phyloP scores from a whole-genome alignment of 2,113 vertebrate genomes.

The Istiophorus platypterus region DNA sequence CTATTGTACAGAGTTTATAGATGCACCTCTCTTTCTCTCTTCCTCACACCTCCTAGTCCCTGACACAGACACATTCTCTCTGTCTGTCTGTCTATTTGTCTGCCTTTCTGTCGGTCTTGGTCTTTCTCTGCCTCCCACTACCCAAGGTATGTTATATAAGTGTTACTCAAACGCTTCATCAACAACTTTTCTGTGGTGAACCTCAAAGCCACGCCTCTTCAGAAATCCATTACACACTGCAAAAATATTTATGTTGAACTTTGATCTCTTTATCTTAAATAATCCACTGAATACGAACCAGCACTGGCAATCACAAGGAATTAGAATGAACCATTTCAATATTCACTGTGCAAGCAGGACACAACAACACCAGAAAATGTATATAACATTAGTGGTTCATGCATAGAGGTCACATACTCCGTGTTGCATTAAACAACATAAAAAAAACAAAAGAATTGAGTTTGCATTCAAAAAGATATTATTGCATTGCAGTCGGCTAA shows the following conservation, averaged over 20 bases:
- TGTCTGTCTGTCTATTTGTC: slow-evolving; percentile 48
- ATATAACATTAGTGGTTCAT: slow-evolving; percentile 65
- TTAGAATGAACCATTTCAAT: slow-evolving; percentile 39
- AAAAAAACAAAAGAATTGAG: slow-evolving; percentile 50
- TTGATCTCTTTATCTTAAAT: slow-evolving; percentile 56
- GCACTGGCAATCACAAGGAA: slow-evolving; percentile 46
- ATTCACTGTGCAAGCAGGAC: slow-evolving; percentile 32
- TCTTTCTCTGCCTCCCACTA: slow-evolving; percentile 72
- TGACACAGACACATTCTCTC: slow-evolving; percentile 35
- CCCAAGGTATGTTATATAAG: slow-evolving; percentile 78
- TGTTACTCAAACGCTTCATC: slow-evolving; percentile 77
- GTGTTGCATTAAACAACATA: slow-evolving; percentile 31
- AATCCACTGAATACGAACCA: slow-evolving; percentile 48
- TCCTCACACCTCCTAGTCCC: slow-evolving; percentile 34
- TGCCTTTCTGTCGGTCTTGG: slow-evolving; percentile 55
- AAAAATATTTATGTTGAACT: slow-evolving; percentile 46
- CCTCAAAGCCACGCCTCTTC: slow-evolving; percentile 56
- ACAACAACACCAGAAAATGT: slow-evolving; percentile 54
- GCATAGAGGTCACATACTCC: slow-evolving; percentile 60
- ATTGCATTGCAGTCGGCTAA: slow-evolving; percentile 64
- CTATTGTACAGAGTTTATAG: slow-evolving; percentile 67
- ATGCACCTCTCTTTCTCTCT: slow-evolving; percentile 44
- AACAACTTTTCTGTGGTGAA: slow-evolving; percentile 67
- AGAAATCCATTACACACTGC: slow-evolving; percentile 56
- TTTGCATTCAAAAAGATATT: slow-evolving; percentile 53